phyloP scores from a whole-genome alignment of 1,140 invertebrate species.

The Saxidomus purpurata region DNA sequence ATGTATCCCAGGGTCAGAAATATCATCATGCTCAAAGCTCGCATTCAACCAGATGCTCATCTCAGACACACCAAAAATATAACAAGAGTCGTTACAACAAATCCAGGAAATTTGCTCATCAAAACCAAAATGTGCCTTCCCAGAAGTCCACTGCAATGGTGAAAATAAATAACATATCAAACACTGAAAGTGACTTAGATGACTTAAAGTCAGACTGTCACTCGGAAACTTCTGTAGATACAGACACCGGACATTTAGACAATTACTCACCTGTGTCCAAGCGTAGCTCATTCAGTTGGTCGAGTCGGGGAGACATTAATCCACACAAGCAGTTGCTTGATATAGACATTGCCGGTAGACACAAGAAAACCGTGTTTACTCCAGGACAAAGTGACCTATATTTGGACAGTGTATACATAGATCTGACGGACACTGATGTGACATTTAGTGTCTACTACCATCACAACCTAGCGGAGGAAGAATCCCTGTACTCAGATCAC shows the following conservation, averaged over 20 bases:
- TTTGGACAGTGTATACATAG: slow-evolving; percentile 82
- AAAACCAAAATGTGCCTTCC: slow-evolving; percentile 60
- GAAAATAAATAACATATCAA: slow-evolving; percentile 66
- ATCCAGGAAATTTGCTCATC: slow-evolving; percentile 60
- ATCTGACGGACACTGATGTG: slow-evolving; percentile 84
- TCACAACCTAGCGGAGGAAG: slow-evolving; percentile 68
- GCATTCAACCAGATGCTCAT: background rate
- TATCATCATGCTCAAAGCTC: slow-evolving; percentile 40
- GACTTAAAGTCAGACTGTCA: slow-evolving; percentile 26
- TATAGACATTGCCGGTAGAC: slow-evolving; percentile 73
- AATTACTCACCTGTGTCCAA: slow-evolving; percentile 44
- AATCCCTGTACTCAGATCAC: background rate
- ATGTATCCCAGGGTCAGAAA: slow-evolving; percentile 34
- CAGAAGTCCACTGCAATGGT: slow-evolving; percentile 35
- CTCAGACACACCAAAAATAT: background rate
- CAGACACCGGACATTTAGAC: slow-evolving; percentile 43
- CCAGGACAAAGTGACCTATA: slow-evolving; percentile 56
- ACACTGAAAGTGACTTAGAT: slow-evolving; percentile 53
- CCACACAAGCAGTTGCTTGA: slow-evolving; percentile 76
- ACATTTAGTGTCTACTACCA: slow-evolving; percentile 83
- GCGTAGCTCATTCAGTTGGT: slow-evolving; percentile 38
- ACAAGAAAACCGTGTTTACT: slow-evolving; percentile 54
- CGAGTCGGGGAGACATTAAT: background rate
- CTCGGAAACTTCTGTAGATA: slow-evolving; percentile 49
- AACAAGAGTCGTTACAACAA: slow-evolving; percentile 16